Conservation (phyloP, 2,888 invertebrate genomes). For the Eilema griseolum region DNA sequence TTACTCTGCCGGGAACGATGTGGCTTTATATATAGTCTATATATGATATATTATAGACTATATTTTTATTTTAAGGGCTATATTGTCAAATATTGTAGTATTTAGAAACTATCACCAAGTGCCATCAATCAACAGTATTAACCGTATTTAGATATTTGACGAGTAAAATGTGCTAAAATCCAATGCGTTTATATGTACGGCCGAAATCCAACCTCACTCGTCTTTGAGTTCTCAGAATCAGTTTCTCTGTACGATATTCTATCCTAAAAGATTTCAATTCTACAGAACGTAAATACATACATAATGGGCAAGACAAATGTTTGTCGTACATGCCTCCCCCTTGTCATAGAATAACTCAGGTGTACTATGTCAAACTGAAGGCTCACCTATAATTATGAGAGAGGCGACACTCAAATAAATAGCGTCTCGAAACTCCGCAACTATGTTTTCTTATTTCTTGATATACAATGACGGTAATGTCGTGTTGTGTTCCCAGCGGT, state of each 20-base stretch:
- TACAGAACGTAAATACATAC: background rate
- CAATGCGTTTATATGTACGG: too few relatives aligned
- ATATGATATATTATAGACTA: too few relatives aligned
- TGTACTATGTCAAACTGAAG: background rate
- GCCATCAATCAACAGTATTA: too few relatives aligned
- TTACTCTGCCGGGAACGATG: too few relatives aligned
- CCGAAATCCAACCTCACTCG: background rate
- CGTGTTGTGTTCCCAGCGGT: too few relatives aligned
- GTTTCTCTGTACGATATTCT: background rate
- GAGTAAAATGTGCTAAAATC: background rate
- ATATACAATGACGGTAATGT: background rate
- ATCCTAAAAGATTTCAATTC: background rate
- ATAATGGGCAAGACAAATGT: background rate
- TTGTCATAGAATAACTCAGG: background rate
- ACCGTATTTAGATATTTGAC: background rate
- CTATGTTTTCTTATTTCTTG: background rate
- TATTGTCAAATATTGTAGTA: too few relatives aligned
- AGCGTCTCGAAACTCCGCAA: background rate
- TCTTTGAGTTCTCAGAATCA: background rate
- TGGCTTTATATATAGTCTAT: too few relatives aligned
- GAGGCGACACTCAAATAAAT: conserved; percentile 1
- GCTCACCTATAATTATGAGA: background rate
- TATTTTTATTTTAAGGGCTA: too few relatives aligned
- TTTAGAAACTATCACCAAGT: too few relatives aligned
- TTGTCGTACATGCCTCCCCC: background rate